These are phyloP conservation scores for Sphaerodactylus townsendi DNA, from an alignment of 2,113 vertebrate genomes.

Conservation along the genomic window DNA sequence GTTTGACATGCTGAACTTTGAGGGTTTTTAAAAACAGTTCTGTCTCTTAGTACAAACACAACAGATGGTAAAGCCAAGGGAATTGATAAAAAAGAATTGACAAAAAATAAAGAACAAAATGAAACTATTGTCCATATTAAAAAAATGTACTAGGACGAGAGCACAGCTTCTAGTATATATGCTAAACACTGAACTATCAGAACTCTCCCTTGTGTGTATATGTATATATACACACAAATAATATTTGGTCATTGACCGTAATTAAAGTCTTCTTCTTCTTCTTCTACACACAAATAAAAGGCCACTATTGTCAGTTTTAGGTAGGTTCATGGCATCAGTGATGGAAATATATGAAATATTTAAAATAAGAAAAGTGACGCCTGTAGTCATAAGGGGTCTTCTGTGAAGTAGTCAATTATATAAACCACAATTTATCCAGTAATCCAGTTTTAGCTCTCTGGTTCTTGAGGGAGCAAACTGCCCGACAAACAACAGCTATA, in stretches of 20 bases:
- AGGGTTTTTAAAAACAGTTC: slow-evolving; percentile 41
- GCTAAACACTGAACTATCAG: slow-evolving; percentile 56
- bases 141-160: slow-evolving; percentile 25
- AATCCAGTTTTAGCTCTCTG: not conserved
- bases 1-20: slow-evolving; percentile 51
- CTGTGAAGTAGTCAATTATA: not conserved
- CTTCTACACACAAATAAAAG: not conserved
- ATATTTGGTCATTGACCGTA: too few relatives aligned
- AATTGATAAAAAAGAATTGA: slow-evolving; percentile 63
- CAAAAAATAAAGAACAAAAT: not conserved
- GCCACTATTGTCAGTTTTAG: not conserved
- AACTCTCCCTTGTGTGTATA: slow-evolving; percentile 70
- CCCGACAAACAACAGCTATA: not conserved
- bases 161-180: slow-evolving; percentile 69
- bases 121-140: not conserved
- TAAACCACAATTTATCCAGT: not conserved
- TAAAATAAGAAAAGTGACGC: not conserved
- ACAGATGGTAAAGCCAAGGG: slow-evolving; percentile 61
- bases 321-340: not conserved
- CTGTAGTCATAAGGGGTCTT: not conserved
- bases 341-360: not conserved
- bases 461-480: not conserved
- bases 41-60: slow-evolving; percentile 37
- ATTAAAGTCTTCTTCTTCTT: too few relatives aligned
- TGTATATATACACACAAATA: too few relatives aligned